Evolutionary conservation across 2,113 vertebrate species (phyloP).

Genomic region (Clarias gariepinus): DNA sequence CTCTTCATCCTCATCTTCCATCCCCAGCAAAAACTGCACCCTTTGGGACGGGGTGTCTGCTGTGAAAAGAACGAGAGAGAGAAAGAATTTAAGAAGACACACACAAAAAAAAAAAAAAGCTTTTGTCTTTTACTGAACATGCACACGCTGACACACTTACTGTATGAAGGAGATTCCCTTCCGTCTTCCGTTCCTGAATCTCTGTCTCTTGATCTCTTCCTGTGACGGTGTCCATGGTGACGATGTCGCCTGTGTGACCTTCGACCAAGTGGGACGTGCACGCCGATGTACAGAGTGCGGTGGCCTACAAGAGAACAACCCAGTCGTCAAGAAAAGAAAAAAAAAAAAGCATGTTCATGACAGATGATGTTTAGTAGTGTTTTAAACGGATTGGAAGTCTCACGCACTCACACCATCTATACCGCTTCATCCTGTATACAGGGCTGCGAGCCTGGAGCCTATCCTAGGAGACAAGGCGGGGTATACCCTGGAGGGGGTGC

Average conservation of each 20-base stretch:
- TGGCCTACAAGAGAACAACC: conserved; percentile 71
- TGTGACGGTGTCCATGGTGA: conserved; percentile 95
- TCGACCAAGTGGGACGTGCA: conserved; percentile 92
- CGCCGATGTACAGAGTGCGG: conserved; percentile 95
- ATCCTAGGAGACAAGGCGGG: too few relatives aligned
- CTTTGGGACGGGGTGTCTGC: conserved; percentile 94
- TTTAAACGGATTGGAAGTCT: not conserved
- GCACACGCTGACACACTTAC: conserved; percentile 69
- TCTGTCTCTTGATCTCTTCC: conserved; percentile 92
- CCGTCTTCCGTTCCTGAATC: conserved; percentile 92
- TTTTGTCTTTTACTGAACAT: not conserved
- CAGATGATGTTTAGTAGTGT: not conserved
- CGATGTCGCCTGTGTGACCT: conserved; percentile 92
- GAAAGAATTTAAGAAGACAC: not conserved
- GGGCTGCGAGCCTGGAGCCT: too few relatives aligned
- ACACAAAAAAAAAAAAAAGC: too few relatives aligned
- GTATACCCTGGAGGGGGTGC: too few relatives aligned
- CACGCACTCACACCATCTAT: not conserved
- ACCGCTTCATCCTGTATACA: too few relatives aligned
- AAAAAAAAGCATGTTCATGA: not conserved
- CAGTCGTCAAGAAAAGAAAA: not conserved
- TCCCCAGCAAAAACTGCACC: conserved; percentile 97
- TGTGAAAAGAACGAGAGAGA: conserved; percentile 14
- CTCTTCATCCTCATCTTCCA: conserved; percentile 95
- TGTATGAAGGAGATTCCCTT: conserved; percentile 90